Base-by-base conservation (phyloP, 1,140 invertebrate species). In the Cyrtorhinus lividipennis region DNA sequence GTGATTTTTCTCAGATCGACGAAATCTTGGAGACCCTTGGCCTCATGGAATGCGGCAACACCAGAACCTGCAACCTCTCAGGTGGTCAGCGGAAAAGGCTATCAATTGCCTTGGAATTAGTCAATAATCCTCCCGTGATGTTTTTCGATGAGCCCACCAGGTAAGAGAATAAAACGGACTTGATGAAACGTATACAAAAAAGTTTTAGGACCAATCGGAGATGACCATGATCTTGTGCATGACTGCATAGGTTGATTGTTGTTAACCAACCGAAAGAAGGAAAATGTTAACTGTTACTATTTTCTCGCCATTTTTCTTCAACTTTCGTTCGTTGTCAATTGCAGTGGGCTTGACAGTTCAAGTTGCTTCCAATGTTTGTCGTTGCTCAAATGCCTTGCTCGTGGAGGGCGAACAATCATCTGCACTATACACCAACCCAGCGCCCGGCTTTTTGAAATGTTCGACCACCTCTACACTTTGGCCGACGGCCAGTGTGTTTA, bases 351-450 rank as follows among this genome's bases (percentile, higher is more conserved):
- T 62, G 92, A 96, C 73, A 92, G 89, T 69, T 85, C 87, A n/a
- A 90, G 88, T 15, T 90, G 90, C 69, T 90, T 86, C 69, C 90
- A 94, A 69, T 87, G 91, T 70, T 81, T 95, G 61, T 81, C 81
- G 56, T 72, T 92, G 26, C 74, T 92, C n/a, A 84, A 91, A 73
- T 80, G 83, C 64, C 73, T 97, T 56, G 91, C 92, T 0, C 74
- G 81, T 24, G 90, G 92, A 69, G 91, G 90, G 3, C 78, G 92
- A 38, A 95, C 92, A 0, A 84, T 98, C 30, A 84, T 97, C 45
- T 92, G 91, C 68, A 96, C 93, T 2, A 95, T 98, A 68, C 95
- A 98, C 74, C 94, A 97, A 71, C 94, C 95, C 0, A 92, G 88
- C 67, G 92, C 93, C 0, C 78, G 94, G 67, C 79, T 95, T 2